These are phyloP conservation scores for Rhagologus leucostigma DNA, from an alignment of 2,113 vertebrate genomes.

Conservation along the genomic window DNA sequence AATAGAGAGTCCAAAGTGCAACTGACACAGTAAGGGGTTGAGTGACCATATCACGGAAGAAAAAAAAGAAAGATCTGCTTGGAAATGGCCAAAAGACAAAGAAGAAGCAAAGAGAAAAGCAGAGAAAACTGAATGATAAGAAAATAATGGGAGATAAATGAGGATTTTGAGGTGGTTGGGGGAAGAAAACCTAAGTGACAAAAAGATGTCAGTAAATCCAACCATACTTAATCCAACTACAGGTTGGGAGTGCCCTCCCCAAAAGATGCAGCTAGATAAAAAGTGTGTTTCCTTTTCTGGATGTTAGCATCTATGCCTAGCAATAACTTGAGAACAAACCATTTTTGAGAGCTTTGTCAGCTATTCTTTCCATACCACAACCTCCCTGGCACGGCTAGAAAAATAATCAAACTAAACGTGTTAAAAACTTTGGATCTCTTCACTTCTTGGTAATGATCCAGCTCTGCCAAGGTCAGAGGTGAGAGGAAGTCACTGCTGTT, in stretches of 20 bases:
- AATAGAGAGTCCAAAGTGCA: not conserved
- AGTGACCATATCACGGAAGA: not conserved
- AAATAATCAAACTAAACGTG: not conserved
- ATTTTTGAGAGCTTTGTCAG: not conserved
- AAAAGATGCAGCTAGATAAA: not conserved
- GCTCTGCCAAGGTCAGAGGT: not conserved
- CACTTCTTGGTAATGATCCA: not conserved
- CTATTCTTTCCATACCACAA: not conserved
- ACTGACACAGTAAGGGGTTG: not conserved
- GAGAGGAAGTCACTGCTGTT: not conserved
- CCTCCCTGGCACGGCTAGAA: not conserved
- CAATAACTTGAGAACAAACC: not conserved
- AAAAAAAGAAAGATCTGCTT: not conserved
- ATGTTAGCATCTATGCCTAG: not conserved
- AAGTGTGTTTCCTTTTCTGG: not conserved
- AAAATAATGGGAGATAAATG: not conserved
- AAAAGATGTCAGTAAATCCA: not conserved
- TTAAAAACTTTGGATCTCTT: not conserved
- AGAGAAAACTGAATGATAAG: not conserved
- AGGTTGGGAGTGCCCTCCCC: not conserved
- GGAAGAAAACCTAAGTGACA: not conserved
- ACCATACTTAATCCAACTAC: not conserved
- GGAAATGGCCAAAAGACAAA: not conserved
- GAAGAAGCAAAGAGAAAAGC: not conserved
- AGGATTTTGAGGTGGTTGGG: not conserved